A percentile compares a stretch with the other conserved stretches of the same genome.
Evolutionary conservation across 1,140 invertebrate species (phyloP).

Genomic region (Brachionus asplanchnoidis): DNA sequence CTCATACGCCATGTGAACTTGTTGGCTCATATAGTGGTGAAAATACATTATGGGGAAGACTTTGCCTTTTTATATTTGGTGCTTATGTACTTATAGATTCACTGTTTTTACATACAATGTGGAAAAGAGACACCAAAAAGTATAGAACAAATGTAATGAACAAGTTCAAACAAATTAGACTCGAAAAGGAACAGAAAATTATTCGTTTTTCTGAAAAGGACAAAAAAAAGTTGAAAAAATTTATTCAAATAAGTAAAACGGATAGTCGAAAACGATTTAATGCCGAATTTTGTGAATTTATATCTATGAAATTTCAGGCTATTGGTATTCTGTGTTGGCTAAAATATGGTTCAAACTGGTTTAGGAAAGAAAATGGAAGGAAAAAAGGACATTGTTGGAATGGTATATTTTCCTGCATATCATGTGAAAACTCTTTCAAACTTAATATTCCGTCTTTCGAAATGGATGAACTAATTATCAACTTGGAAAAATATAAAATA

Average conservation of each 20-base stretch:
- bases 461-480: neutral
- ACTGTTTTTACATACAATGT: neutral
- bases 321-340: neutral
- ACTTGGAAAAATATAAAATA: neutral
- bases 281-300: neutral
- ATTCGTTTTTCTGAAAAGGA: neutral
- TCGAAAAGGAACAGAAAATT: too few species aligned
- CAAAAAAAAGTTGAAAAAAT: neutral
- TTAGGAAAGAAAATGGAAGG: conserved; percentile 6
- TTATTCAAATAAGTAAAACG: neutral
- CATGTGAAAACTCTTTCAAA: neutral
- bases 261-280: neutral
- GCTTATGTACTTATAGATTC: neutral
- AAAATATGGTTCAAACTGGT: neutral
- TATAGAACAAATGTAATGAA: neutral
- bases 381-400: neutral
- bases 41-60: neutral
- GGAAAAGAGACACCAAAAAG: neutral
- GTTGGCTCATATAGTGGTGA: neutral
- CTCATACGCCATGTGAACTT: conserved; percentile 3
- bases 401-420: neutral
- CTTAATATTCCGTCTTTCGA: neutral
- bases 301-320: neutral
- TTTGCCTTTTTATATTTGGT: neutral
- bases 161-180: too few species aligned